Percentiles rank a stretch among this genome's conserved stretches.
These are phyloP conservation scores for Scortum barcoo DNA, from an alignment of 2,113 vertebrate species.

Conservation along the genomic window DNA sequence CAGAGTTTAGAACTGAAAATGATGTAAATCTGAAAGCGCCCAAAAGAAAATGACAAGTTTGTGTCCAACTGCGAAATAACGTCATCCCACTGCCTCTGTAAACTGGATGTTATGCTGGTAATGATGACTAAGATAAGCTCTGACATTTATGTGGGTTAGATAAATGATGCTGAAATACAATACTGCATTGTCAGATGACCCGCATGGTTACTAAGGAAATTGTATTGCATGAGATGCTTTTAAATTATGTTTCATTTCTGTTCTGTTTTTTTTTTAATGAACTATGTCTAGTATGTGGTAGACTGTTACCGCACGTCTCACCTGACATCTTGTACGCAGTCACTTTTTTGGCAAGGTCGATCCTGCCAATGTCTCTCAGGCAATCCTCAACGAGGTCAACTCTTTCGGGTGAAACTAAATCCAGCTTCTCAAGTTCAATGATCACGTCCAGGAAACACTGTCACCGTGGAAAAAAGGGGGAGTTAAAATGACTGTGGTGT, in stretches of 20 bases:
- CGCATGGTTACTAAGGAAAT: neutral
- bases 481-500: neutral
- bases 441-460: slow-evolving; percentile 92
- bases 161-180: neutral
- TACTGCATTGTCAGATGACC: neutral
- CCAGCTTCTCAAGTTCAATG: slow-evolving; percentile 90
- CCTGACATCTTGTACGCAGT: slow-evolving; percentile 85
- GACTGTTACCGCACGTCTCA: no score
- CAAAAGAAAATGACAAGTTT: neutral
- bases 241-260: neutral
- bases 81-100: neutral
- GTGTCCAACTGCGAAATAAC: no score
- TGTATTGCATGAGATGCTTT: neutral
- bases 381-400: slow-evolving; percentile 88
- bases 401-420: slow-evolving; percentile 86
- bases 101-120: neutral
- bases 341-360: slow-evolving; percentile 90
- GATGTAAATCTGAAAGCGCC: neutral
- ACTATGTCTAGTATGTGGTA: neutral
- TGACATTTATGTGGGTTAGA: neutral
- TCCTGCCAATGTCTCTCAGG: slow-evolving; percentile 86
- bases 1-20: neutral
- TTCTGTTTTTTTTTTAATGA: neutral
- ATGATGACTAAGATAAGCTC: neutral
- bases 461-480: neutral